Evolutionary conservation across 2,113 vertebrate species (phyloP).

Genomic region (Neodontobutis hainanensis): DNA sequence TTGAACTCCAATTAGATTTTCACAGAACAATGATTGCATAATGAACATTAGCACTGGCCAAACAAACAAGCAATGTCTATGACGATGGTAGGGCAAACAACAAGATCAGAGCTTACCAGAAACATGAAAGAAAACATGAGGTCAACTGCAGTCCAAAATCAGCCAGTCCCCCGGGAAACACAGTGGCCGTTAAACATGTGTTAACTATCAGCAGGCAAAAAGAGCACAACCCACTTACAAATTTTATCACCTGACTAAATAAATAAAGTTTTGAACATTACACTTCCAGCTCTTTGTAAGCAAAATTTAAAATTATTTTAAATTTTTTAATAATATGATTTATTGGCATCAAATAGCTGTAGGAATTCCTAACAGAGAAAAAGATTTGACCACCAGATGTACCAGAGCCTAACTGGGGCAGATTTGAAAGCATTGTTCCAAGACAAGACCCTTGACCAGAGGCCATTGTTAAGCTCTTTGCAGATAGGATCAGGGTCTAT

Average conservation of each 20-base stretch:
- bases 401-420: constrained; percentile 15
- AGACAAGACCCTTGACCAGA: constrained; percentile 59
- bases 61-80: constrained; percentile 49
- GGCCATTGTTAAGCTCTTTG: constrained; percentile 57
- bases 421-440: constrained; percentile 36
- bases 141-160: constrained; percentile 44
- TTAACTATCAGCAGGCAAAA: constrained; percentile 12
- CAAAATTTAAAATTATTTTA: constrained; percentile 38
- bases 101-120: constrained; percentile 49
- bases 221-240: constrained; percentile 13
- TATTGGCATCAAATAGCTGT: constrained; percentile 28
- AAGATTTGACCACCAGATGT: constrained; percentile 47
- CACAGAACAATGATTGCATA: constrained; percentile 41
- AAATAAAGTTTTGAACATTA: constrained; percentile 28
- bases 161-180: constrained; percentile 20
- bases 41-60: constrained; percentile 42
- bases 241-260: neutral
- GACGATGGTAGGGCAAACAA: constrained; percentile 56
- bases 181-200: constrained; percentile 26
- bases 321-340: constrained; percentile 51
- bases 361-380: constrained; percentile 23
- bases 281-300: constrained; percentile 37
- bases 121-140: constrained; percentile 49
- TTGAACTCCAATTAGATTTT: constrained; percentile 64
- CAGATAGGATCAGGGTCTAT: constrained; percentile 67